Conservation (phyloP, 2,888 invertebrate species). For the Caenorhabditis japonica region DNA sequence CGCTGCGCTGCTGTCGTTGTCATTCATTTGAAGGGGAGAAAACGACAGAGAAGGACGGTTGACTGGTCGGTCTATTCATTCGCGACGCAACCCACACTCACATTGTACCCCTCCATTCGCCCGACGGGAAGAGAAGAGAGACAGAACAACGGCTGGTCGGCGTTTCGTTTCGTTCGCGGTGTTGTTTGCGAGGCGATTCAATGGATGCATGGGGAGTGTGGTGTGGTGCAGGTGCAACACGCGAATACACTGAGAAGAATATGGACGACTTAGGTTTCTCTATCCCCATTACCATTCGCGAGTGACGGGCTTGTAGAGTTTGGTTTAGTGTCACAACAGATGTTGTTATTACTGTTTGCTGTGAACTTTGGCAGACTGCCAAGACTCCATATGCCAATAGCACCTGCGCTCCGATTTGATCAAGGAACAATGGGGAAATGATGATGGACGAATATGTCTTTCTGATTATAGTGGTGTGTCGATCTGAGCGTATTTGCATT, state of each 20-base stretch:
- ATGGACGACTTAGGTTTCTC: no score
- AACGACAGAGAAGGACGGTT: background rate
- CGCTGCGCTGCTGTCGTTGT: constrained; percentile 21
- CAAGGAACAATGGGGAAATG: constrained; percentile 7
- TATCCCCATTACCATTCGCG: constrained; percentile 20
- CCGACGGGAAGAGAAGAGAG: background rate
- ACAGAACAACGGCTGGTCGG: constrained; percentile 19
- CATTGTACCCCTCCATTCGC: constrained; percentile 38
- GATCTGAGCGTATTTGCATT: constrained; percentile 1
- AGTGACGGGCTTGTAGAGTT: constrained; percentile 11
- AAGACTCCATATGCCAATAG: constrained; percentile 12
- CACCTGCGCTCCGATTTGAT: constrained; percentile 31
- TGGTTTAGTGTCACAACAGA: constrained; percentile 18
- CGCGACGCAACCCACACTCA: constrained; percentile 32
- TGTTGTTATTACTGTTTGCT: constrained; percentile 33
- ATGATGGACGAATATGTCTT: background rate
- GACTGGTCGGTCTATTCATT: constrained; percentile 28
- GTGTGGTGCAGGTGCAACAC: constrained; percentile 25
- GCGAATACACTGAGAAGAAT: no score
- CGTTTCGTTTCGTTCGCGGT: constrained; percentile 12
- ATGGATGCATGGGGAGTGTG: constrained; percentile 21
- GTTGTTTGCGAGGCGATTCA: constrained; percentile 39
- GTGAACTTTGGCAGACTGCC: constrained; percentile 16
- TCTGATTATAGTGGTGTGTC: background rate
- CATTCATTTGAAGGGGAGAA: constrained; percentile 25